Conservation (phyloP, 2,113 vertebrate genomes). For the Vulpes ferrilata region DNA sequence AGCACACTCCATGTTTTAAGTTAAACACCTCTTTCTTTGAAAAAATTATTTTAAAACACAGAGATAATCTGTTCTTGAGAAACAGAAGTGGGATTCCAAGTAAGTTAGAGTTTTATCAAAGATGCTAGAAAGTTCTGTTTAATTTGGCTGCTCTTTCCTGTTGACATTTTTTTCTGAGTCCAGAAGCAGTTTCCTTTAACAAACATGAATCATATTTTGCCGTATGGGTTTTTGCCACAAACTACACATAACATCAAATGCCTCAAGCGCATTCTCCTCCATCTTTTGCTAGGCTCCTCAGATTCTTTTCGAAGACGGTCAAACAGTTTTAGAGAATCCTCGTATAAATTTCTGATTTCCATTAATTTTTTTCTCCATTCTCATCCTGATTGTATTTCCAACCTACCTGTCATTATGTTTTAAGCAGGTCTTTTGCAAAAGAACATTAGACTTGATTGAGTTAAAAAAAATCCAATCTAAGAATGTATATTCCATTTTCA, state of each 20-base stretch:
- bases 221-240: not conserved
- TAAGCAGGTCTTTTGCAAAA: not conserved
- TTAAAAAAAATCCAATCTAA: constrained; percentile 34
- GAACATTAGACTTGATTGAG: not conserved
- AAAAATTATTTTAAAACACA: not conserved
- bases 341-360: not conserved
- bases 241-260: not conserved
- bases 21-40: not conserved
- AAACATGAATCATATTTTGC: not conserved
- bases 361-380: not conserved
- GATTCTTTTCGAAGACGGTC: not conserved
- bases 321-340: not conserved
- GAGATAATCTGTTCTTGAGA: not conserved
- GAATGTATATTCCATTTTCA: not conserved
- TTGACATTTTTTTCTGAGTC: not conserved
- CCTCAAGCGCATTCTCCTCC: not conserved
- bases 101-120: not conserved
- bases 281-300: not conserved
- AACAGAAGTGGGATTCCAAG: not conserved
- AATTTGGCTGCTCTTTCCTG: not conserved
- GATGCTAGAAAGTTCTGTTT: constrained; percentile 3
- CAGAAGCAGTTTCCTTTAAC: not conserved
- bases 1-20: not conserved
- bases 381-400: not conserved
- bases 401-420: not conserved